Evolutionary conservation across 1,140 invertebrate genomes (phyloP).

Genomic region (Hylaeus anthracinus): DNA sequence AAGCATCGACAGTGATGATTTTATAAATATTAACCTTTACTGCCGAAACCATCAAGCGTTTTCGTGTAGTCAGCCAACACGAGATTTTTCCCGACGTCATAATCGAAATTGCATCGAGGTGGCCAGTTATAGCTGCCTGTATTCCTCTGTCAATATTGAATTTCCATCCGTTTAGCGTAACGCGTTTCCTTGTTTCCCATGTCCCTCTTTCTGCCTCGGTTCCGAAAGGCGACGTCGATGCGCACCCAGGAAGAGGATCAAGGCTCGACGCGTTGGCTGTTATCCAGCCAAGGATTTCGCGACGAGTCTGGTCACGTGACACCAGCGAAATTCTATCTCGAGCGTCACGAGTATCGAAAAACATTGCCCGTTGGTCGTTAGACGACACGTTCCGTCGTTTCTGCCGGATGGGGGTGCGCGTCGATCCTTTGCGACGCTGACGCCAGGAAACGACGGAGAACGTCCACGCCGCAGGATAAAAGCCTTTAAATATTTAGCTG

Average conservation of each 20-base stretch:
- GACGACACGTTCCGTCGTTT: background rate
- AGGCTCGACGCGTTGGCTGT: background rate
- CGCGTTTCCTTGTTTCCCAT: background rate
- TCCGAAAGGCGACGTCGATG: background rate
- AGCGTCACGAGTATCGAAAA: background rate
- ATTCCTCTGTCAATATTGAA: conserved; percentile 15
- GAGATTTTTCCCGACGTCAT: background rate
- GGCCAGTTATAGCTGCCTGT: background rate
- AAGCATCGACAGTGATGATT: background rate
- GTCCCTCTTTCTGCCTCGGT: background rate
- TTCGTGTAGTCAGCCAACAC: too few relatives aligned
- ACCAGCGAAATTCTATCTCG: conserved; percentile 29
- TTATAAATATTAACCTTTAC: background rate
- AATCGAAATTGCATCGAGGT: background rate
- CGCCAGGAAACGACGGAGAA: background rate
- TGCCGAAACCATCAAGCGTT: too few relatives aligned
- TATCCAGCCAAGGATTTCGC: conserved; percentile 9
- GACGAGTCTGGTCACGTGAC: conserved; percentile 20
- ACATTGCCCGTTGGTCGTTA: background rate
- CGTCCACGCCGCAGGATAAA: conserved; percentile 33
- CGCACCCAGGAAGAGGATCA: background rate
- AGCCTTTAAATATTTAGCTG: conserved; percentile 65
- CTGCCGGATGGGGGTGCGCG: background rate
- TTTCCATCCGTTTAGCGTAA: background rate
- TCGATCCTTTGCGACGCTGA: background rate